Conservation (phyloP, 2,888 invertebrate genomes). For the Euzetes globulus region DNA sequence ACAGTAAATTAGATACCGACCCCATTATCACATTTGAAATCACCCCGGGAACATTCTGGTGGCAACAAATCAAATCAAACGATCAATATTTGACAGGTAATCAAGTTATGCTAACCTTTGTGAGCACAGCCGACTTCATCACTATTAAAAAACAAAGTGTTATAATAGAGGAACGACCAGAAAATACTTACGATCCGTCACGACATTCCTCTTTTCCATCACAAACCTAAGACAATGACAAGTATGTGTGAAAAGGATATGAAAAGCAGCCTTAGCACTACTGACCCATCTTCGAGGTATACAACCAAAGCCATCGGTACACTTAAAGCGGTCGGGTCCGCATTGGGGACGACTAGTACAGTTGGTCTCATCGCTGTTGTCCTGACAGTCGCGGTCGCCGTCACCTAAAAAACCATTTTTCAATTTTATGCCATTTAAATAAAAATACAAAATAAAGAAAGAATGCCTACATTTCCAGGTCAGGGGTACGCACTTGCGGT, state of each 20-base stretch:
- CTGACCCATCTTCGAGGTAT: constrained; percentile 39
- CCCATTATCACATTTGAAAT: constrained; percentile 39
- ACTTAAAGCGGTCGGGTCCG: constrained; percentile 41
- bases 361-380: constrained; percentile 33
- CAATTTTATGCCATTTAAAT: not conserved
- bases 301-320: constrained; percentile 41
- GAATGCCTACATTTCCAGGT: constrained; percentile 53
- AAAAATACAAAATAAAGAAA: not conserved
- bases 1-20: constrained; percentile 14
- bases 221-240: constrained; percentile 36
- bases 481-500: constrained; percentile 48
- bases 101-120: constrained; percentile 22
- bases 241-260: not conserved
- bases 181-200: constrained; percentile 34
- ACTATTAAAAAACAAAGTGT: not conserved
- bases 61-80: not conserved
- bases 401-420: not conserved
- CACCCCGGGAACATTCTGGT: constrained; percentile 38
- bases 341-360: constrained; percentile 36
- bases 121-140: constrained; percentile 39
- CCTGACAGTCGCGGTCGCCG: constrained; percentile 56
- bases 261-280: not conserved
- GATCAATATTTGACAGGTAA: not conserved
- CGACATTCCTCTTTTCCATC: constrained; percentile 40
- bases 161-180: too few species aligned